These are phyloP conservation scores for Brachionus plicatilis DNA, from an alignment of 1,140 invertebrate species.

Conservation along the genomic window DNA sequence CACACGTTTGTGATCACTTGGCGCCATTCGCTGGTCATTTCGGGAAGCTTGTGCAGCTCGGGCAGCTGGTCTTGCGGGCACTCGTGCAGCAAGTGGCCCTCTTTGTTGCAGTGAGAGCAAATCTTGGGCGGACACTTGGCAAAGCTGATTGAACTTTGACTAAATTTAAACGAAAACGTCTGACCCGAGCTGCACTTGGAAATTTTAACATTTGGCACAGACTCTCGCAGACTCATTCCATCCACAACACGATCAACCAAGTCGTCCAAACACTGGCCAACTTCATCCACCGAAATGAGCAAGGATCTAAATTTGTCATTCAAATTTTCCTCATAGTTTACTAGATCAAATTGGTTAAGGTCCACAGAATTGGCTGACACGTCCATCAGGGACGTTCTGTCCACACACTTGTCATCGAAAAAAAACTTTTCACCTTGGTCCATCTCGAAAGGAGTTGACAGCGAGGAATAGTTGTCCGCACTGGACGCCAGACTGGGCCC, in stretches of 20 bases:
- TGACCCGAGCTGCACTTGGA: neutral
- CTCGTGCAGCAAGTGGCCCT: conserved; percentile 58
- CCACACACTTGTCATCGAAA: neutral
- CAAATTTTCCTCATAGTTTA: neutral
- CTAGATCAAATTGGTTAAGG: neutral
- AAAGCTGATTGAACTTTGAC: neutral
- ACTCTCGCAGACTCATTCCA: neutral
- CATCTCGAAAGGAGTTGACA: neutral
- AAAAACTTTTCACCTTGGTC: neutral
- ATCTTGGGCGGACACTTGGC: conserved; percentile 54
- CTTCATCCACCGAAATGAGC: neutral
- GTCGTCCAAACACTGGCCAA: neutral
- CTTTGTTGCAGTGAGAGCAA: conserved; percentile 59
- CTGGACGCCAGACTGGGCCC: neutral
- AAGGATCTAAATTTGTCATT: neutral
- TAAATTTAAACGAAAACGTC: conserved; percentile 21
- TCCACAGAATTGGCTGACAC: neutral
- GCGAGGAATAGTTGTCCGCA: neutral
- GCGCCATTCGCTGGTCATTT: neutral
- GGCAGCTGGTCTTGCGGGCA: conserved; percentile 49
- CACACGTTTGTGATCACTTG: conserved; percentile 21
- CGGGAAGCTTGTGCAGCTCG: conserved; percentile 11
- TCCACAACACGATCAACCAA: neutral
- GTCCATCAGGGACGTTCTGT: neutral
- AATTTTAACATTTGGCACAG: neutral